These are phyloP conservation scores for Anser cygnoides DNA, from an alignment of 2,113 vertebrate species.

Conservation along the genomic window DNA sequence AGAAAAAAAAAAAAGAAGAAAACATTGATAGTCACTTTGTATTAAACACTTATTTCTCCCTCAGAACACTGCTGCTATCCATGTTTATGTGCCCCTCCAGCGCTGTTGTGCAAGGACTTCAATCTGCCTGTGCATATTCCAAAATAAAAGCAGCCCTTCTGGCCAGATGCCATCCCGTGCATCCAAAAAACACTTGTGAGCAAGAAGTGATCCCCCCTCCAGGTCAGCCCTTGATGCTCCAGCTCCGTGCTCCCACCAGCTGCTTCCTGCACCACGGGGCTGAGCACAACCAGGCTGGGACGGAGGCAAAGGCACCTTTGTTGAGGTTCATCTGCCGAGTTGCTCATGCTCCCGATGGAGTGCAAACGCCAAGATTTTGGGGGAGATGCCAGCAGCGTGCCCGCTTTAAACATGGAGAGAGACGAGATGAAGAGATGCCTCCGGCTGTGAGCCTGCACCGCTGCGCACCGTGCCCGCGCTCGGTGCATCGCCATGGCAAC, in stretches of 20 bases:
- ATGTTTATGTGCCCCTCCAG: fast-evolving
- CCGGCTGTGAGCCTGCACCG: conserved; percentile 29
- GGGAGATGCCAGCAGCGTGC: background rate
- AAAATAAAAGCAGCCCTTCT: fast-evolving
- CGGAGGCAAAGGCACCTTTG: background rate
- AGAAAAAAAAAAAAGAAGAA: conserved; percentile 47
- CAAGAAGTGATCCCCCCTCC: background rate
- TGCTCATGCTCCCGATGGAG: background rate
- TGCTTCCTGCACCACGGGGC: background rate
- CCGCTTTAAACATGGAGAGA: conserved; percentile 54
- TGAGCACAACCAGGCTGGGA: too few relatives aligned
- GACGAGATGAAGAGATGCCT: conserved; percentile 54
- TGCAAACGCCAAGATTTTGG: background rate
- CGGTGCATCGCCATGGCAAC: conserved; percentile 70
- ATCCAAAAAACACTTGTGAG: fast-evolving
- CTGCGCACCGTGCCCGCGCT: background rate
- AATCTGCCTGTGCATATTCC: fast-evolving
- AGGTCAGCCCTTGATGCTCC: background rate
- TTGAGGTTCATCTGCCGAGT: background rate
- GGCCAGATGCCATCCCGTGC: fast-evolving
- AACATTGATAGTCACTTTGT: background rate
- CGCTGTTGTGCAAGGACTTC: background rate
- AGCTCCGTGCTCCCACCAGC: background rate
- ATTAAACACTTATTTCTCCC: background rate
- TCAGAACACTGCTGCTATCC: background rate